phyloP scores from a whole-genome alignment of 2,888 invertebrate species.

The Agrotis puta region DNA sequence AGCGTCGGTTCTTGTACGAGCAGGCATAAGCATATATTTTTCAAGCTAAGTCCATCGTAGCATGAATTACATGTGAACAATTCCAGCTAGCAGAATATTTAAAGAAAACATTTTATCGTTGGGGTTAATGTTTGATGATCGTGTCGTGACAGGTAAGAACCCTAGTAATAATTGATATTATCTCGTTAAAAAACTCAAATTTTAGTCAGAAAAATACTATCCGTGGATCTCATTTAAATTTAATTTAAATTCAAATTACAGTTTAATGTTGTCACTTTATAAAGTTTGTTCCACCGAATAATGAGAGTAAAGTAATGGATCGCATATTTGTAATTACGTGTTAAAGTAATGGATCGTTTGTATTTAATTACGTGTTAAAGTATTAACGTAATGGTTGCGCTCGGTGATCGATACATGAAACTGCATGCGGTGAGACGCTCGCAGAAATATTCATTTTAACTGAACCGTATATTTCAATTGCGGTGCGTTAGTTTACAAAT shows the following conservation, averaged over 20 bases:
- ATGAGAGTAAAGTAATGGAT: conserved; percentile 43
- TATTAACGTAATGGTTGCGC: conserved; percentile 45
- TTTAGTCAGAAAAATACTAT: too few species aligned
- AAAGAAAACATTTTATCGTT: background rate
- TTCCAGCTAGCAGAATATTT: background rate
- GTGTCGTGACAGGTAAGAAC: background rate
- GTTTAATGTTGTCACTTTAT: conserved; percentile 7
- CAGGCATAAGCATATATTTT: background rate
- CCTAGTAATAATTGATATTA: too few species aligned
- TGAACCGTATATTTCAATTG: conserved; percentile 29
- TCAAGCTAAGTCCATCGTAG: background rate
- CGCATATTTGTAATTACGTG: conserved; percentile 53
- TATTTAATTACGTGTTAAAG: conserved; percentile 55
- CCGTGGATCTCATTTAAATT: background rate
- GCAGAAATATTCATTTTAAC: conserved; percentile 46
- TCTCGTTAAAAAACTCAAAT: background rate
- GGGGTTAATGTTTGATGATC: background rate
- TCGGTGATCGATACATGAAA: conserved; percentile 45
- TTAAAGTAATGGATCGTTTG: conserved; percentile 51
- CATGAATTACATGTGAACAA: background rate
- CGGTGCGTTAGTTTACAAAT: conserved; percentile 47
- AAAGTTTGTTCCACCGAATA: conserved; percentile 19
- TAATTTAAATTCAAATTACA: conserved; percentile 6
- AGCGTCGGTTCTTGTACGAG: background rate
- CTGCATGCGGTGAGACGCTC: conserved; percentile 38